Percentiles rank a stretch among this genome's conserved stretches.
Conservation (phyloP, 2,797 vertebrate genomes). For the Stomatorhinus walkeri region DNA sequence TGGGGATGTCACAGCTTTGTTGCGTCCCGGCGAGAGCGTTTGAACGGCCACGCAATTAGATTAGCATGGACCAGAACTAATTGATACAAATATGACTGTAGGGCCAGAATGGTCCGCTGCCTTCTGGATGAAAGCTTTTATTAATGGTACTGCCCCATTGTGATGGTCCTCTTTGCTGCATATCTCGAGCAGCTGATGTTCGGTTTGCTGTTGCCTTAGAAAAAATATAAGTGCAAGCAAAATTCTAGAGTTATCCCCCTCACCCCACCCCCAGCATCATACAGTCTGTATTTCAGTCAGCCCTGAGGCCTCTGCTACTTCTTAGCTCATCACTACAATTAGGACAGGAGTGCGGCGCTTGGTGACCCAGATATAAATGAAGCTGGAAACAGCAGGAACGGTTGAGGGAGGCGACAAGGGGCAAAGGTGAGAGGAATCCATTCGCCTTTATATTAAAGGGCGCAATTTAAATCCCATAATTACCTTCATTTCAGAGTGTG, state of each 20-base stretch:
- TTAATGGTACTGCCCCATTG: neutral
- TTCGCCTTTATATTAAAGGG: neutral
- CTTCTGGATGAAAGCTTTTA: neutral
- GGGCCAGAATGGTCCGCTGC: neutral
- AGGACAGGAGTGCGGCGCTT: conserved; percentile 4
- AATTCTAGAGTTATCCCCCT: neutral
- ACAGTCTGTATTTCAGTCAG: neutral
- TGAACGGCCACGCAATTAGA: conserved; percentile 24
- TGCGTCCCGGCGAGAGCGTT: conserved; percentile 8
- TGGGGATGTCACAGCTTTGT: neutral
- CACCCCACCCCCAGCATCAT: neutral
- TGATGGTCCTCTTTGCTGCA: neutral
- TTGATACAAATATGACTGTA: conserved; percentile 20
- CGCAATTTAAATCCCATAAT: neutral
- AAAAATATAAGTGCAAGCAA: neutral
- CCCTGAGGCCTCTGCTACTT: neutral
- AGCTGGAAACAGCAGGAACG: conserved; percentile 18
- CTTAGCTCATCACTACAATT: conserved; percentile 17
- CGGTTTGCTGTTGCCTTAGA: neutral
- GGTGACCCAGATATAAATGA: conserved; percentile 24
- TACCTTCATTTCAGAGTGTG: neutral
- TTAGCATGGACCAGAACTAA: conserved; percentile 20
- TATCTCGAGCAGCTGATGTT: neutral
- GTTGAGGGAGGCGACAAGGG: neutral
- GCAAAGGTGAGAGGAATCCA: neutral